Percentiles rank a stretch among this genome's conserved stretches.
phyloP scores from a whole-genome alignment of 2,888 invertebrate genomes.

The Pristionchus mayeri region DNA sequence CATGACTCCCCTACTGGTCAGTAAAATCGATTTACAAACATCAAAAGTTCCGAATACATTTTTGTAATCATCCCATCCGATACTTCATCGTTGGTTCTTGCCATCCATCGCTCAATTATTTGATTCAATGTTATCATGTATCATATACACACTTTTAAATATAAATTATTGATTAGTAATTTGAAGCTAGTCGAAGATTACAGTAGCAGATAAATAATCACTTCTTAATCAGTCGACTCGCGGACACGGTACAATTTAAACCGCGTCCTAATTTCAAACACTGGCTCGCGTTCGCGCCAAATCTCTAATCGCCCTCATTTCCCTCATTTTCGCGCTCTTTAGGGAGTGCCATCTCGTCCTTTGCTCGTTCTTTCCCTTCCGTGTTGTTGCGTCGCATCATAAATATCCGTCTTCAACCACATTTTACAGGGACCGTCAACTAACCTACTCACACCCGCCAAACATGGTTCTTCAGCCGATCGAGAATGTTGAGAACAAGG shows the following conservation, averaged over 20 bases:
- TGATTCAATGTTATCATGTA: too few species aligned
- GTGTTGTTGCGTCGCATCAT: too few species aligned
- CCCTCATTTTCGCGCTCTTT: neutral
- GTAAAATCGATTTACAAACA: too few species aligned
- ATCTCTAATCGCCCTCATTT: neutral
- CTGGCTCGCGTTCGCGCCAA: constrained; percentile 17
- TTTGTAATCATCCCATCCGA: too few species aligned
- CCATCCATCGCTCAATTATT: too few species aligned
- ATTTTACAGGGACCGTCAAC: neutral
- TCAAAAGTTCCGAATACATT: too few species aligned
- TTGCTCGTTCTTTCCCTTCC: neutral
- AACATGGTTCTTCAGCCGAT: constrained; percentile 27
- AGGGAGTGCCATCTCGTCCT: too few species aligned
- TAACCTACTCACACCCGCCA: neutral
- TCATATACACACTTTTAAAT: too few species aligned
- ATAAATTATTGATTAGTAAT: too few species aligned
- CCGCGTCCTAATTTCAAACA: neutral
- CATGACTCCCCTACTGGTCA: too few species aligned
- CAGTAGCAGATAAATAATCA: neutral
- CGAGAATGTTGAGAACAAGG: constrained; percentile 44
- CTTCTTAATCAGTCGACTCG: neutral
- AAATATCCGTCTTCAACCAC: neutral
- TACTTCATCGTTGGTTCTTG: too few species aligned
- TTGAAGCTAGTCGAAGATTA: neutral
- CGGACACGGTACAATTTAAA: neutral